Conservation (phyloP, 2,888 invertebrate species). For the Amaurobius ferox region DNA sequence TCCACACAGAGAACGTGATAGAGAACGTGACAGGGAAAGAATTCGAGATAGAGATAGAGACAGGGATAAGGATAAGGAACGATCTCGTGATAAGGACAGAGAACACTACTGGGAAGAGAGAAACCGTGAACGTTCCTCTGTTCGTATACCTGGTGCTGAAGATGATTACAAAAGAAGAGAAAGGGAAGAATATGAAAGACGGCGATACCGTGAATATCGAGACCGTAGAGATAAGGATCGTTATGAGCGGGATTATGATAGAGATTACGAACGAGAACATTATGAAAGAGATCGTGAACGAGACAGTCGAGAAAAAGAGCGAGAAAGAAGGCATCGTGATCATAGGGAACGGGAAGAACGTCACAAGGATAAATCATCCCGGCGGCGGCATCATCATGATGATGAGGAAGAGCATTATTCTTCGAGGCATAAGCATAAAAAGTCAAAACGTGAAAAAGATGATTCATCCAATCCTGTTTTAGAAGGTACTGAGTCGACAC, state of each 20-base stretch:
- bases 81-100: constrained; percentile 53
- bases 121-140: constrained; percentile 28
- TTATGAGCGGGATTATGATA: constrained; percentile 56
- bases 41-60: constrained; percentile 48
- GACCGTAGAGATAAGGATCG: constrained; percentile 43
- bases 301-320: constrained; percentile 28
- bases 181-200: constrained; percentile 63
- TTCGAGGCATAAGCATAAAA: constrained; percentile 72
- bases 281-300: constrained; percentile 54
- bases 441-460: constrained; percentile 73
- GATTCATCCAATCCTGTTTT: constrained; percentile 32
- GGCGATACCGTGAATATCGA: constrained; percentile 57
- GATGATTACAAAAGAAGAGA: constrained; percentile 64
- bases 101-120: constrained; percentile 66
- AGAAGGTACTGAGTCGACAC: constrained; percentile 44
- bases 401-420: constrained; percentile 67
- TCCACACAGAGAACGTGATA: constrained; percentile 71
- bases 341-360: constrained; percentile 54
- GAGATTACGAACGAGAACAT: constrained; percentile 62
- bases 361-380: constrained; percentile 53
- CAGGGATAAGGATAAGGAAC: constrained; percentile 48
- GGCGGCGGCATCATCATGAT: constrained; percentile 63
- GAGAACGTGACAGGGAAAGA: constrained; percentile 68
- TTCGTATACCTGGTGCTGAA: constrained; percentile 25
- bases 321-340: constrained; percentile 66